These are phyloP conservation scores for Perca schrenkii DNA, from an alignment of 2,113 vertebrate genomes.

Conservation along the genomic window DNA sequence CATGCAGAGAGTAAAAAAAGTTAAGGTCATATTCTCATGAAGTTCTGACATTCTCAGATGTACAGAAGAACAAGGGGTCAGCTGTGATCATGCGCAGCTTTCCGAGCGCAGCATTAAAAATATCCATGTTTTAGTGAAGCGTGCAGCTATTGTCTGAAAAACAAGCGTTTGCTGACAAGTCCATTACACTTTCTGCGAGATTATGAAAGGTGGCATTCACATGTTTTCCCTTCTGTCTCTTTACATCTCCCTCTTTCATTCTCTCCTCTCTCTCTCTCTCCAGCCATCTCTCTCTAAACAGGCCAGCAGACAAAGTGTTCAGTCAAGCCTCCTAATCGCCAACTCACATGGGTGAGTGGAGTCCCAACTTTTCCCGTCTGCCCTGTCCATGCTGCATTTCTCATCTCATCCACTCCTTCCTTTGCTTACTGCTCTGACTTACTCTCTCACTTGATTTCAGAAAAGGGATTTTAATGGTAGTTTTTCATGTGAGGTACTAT, in stretches of 20 bases:
- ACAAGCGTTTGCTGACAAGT: constrained; percentile 74
- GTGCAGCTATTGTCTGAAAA: constrained; percentile 60
- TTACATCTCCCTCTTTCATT: constrained; percentile 77
- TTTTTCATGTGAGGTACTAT: constrained; percentile 35
- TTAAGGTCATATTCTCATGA: constrained; percentile 71
- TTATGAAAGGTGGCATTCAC: constrained; percentile 81
- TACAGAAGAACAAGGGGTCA: constrained; percentile 23
- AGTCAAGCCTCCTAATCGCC: constrained; percentile 83
- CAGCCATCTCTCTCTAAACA: constrained; percentile 78
- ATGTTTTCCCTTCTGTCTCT: constrained; percentile 72
- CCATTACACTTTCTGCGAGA: constrained; percentile 69
- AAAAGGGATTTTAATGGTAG: background rate
- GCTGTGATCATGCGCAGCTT: constrained; percentile 10
- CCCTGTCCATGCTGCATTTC: constrained; percentile 71
- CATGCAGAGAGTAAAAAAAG: constrained; percentile 45
- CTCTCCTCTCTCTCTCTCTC: constrained; percentile 52
- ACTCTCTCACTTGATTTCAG: constrained; percentile 35
- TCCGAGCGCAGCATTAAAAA: constrained; percentile 35
- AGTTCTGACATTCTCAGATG: constrained; percentile 53
- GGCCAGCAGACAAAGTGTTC: constrained; percentile 84
- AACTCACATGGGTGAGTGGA: constrained; percentile 82
- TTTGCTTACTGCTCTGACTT: constrained; percentile 33
- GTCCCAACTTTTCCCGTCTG: constrained; percentile 82
- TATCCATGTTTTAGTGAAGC: constrained; percentile 54
- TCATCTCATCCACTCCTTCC: constrained; percentile 64